Evolutionary conservation across 2,797 vertebrate species (phyloP), one percentile per base, ranked within the genome.

Genomic region (Chelmon rostratus): DNA sequence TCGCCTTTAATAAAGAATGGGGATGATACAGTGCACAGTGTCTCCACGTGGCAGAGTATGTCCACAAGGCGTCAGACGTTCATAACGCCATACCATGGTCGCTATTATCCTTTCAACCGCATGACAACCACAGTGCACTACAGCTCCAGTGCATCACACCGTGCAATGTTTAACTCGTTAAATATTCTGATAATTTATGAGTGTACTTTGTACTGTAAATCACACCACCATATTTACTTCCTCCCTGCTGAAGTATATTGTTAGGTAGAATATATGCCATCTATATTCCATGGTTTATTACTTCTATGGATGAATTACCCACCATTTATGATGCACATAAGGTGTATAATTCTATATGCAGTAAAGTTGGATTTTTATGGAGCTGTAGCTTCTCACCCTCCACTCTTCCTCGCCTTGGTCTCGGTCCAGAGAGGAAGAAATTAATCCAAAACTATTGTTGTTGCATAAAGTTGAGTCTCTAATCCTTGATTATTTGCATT

Each of bases 1-100:
- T 95, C 94, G 90, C 66, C 93, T 96, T 97, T 97, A 96, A 96
- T 97, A 97, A 97, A 95, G 92, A 90, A 86, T 76, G 84, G 92
- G 94, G 88, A 96, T 96, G 94, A 96, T 96, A 95, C 94, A 95
- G 92, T 93, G 91, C 85, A 93, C 88, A 91, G 91, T 93, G 95
- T 95, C 94, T 95, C 89, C 83, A 86, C 23, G 38, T 91, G 90
- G 88, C 89, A 85, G 84, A 74, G 83, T 76, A 88, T 85, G 89
- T 92, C 88, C 88, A 84, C 90, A 63, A 89, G 88, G 88, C 87
- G 75, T 93, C 91, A 85, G 73, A 86, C 82, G 50, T 84, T 92
- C 87, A 89, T 86, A 89, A 88, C 56, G 61, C 89, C 84, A 47
- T 6, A 68, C 64, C 40, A 8, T 40, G 63, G 63, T 82, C 81